Percentiles rank a stretch among this genome's conserved stretches.
These are phyloP conservation scores for Cuniculus paca DNA, from an alignment of 2,797 vertebrate species.

Conservation along the genomic window DNA sequence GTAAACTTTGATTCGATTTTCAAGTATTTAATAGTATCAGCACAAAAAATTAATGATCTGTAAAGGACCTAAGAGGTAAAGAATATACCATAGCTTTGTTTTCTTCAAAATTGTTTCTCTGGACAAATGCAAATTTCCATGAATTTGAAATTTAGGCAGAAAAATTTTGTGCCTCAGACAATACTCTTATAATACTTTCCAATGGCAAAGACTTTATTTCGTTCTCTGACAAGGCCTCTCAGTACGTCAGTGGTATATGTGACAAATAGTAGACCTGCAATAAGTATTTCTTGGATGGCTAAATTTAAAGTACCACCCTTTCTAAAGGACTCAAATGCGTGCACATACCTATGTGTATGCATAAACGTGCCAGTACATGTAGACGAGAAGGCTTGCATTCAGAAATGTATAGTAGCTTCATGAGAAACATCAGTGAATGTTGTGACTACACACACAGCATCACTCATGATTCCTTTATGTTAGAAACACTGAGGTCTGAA, in stretches of 20 bases:
- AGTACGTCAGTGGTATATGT: neutral
- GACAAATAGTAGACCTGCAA: neutral
- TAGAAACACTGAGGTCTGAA: neutral
- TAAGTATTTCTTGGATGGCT: neutral
- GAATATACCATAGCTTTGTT: neutral
- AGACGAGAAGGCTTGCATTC: neutral
- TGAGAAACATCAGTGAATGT: neutral
- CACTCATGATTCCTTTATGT: neutral
- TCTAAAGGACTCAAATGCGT: neutral
- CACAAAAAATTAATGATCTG: neutral
- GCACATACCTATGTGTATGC: no score
- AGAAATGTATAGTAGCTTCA: neutral
- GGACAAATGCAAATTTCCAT: slow-evolving; percentile 4
- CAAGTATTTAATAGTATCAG: neutral
- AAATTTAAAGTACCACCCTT: neutral
- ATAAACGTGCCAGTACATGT: neutral
- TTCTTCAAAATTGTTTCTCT: slow-evolving; percentile 48
- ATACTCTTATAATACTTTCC: neutral
- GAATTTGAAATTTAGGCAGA: neutral
- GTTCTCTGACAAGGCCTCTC: neutral
- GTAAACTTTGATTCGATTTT: neutral
- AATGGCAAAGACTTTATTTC: neutral
- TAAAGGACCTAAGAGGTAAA: neutral
- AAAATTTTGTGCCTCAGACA: neutral
- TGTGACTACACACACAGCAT: fast-evolving